Evolutionary conservation across 2,797 vertebrate genomes (phyloP).

Genomic region (Chloroceryle amazona): DNA sequence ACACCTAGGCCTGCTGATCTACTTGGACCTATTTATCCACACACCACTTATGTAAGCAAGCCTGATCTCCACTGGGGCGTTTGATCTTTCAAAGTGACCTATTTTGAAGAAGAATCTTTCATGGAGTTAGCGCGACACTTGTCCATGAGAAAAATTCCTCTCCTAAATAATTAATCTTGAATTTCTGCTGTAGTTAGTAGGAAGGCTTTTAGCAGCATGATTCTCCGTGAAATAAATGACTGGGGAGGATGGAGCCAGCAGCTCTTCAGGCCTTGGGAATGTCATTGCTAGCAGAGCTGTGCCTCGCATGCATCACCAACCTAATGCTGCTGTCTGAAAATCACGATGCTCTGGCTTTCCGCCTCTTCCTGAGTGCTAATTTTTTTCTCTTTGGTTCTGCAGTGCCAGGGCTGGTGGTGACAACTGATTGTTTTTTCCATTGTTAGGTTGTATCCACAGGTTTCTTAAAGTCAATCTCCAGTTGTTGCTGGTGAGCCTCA

Average conservation of each 20-base stretch:
- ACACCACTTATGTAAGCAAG: slow-evolving; percentile 11
- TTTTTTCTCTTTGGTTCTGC: not conserved
- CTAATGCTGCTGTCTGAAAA: not conserved
- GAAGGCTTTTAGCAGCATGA: not conserved
- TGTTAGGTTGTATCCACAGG: not conserved
- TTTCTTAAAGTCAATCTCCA: not conserved
- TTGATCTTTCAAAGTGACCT: slow-evolving; percentile 10
- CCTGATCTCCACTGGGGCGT: not conserved
- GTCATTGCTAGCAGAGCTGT: not conserved
- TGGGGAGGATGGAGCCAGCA: not conserved
- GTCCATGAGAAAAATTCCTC: not conserved
- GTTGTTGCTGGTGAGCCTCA: not conserved
- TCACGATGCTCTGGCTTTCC: not conserved
- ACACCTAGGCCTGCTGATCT: slow-evolving; percentile 15
- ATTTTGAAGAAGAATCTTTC: slow-evolving; percentile 1
- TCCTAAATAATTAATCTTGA: not conserved
- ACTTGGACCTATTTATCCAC: not conserved
- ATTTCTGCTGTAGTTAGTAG: not conserved
- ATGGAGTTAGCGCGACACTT: not conserved
- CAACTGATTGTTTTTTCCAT: not conserved
- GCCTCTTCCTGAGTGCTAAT: not conserved
- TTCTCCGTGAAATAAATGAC: not conserved
- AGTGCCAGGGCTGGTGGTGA: not conserved
- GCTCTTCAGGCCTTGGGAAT: not conserved
- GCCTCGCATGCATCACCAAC: not conserved